Evolutionary conservation across 2,797 vertebrate genomes (phyloP), one percentile per base, ranked within the genome.

Genomic region (Enteromius fasciolatus): DNA sequence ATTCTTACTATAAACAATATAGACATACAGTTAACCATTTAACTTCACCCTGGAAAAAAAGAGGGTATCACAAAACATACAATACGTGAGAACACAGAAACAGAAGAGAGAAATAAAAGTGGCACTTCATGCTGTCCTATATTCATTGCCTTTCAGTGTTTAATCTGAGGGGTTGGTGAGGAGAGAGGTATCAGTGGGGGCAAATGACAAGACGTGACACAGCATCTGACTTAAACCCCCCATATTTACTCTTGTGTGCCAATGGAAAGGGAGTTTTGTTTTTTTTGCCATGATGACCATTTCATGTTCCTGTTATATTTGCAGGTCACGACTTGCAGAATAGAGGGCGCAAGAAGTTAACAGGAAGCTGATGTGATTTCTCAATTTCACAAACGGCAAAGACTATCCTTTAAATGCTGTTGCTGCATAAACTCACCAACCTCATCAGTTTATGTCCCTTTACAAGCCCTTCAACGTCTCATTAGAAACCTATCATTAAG

Each of bases 101-200:
- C 36, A 18, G 46, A 15, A 72, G 39, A 82, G 70, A 80, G 41
- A 80, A 33, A 11, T 46, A 48, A 83, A 70, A 17, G 76, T 66
- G 80, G 68, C 54, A 20, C 90, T 93, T 89, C 86, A 87, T 89
- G 91, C 90, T 92, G 92, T 88, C 91, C 92, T 92, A 93, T 89
- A 93, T 87, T 78, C 59, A 33, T 25, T 77, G 91, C 85, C 85
- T 89, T 85, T 84, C 46, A 68, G 74, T 75, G 75, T 77, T 90
- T 92, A 92, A 93, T 92, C 91, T 87, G 76, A 89, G 25, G 76
- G 28, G 50, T 68, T 84, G 81, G 87, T 67, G 78, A 81, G 66
- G 83, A 63, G 64, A 69, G 80, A 87, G 83, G 17, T 36, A 31
- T 66, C 68, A 72, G n/a, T 63, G 15, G 18, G 44, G 33, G 48